These are phyloP conservation scores for Potamilus streckersoni DNA, from an alignment of 1,140 invertebrate species.

Conservation along the genomic window DNA sequence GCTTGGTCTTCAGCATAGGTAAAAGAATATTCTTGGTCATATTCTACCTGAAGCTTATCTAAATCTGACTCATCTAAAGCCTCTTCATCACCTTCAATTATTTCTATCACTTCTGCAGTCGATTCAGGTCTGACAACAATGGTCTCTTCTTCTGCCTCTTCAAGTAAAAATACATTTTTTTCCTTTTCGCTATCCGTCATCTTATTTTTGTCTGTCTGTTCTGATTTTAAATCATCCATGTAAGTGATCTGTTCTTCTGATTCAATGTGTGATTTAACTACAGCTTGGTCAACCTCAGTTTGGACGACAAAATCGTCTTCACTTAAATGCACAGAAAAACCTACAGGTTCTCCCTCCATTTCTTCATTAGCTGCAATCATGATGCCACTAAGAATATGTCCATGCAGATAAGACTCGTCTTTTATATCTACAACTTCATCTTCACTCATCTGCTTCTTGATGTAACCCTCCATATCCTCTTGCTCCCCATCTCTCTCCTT, in stretches of 20 bases:
- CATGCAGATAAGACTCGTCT: constrained; percentile 11
- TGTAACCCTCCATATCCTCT: constrained; percentile 1
- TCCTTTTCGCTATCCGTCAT: neutral
- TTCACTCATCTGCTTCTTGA: constrained; percentile 4
- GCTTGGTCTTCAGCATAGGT: too few species aligned
- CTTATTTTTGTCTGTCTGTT: too few species aligned
- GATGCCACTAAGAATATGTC: constrained; percentile 13
- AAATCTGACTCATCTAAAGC: constrained; percentile 19
- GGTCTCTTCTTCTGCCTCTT: neutral
- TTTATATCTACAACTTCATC: constrained; percentile 1
- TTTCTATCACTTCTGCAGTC: constrained; percentile 24
- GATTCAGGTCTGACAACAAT: constrained; percentile 8
- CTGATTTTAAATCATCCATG: too few species aligned
- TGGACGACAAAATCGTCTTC: constrained; percentile 28
- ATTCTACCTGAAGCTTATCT: neutral
- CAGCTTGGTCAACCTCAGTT: constrained; percentile 8
- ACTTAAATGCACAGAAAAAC: constrained; percentile 27
- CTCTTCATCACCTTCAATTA: constrained; percentile 25
- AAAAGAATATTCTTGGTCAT: too few species aligned
- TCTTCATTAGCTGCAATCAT: constrained; percentile 27
- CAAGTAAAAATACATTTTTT: neutral
- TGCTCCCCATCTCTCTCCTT: neutral
- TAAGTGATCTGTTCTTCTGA: constrained; percentile 16
- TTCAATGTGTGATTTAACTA: constrained; percentile 9
- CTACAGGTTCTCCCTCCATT: constrained; percentile 28